phyloP scores from a whole-genome alignment of 2,113 vertebrate species.

The Peromyscus maniculatus region DNA sequence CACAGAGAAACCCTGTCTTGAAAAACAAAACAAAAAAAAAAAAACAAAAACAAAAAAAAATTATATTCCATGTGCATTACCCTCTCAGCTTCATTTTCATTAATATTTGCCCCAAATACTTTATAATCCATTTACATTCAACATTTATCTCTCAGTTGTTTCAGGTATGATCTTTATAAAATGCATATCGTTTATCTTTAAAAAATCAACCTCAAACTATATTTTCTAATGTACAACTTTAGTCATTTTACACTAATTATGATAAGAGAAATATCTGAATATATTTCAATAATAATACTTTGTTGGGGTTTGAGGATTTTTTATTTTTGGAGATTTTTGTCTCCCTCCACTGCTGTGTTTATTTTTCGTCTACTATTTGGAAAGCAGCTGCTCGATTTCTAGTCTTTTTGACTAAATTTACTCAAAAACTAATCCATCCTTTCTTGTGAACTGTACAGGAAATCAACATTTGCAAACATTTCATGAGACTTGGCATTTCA shows the following conservation, averaged over 20 bases:
- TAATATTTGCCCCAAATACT: background rate
- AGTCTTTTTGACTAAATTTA: constrained; percentile 9
- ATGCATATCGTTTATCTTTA: background rate
- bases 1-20: too few species aligned
- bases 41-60: background rate
- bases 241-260: background rate
- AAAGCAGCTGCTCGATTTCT: background rate
- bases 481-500: constrained; percentile 8
- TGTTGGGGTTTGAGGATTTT: background rate
- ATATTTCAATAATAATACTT: background rate
- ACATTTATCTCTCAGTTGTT: background rate
- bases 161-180: background rate
- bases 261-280: constrained; percentile 3
- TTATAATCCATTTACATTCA: constrained; percentile 17
- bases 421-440: background rate
- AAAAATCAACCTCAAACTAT: background rate
- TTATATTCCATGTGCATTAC: constrained; percentile 19
- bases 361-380: background rate
- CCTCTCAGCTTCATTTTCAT: background rate
- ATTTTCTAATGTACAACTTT: background rate
- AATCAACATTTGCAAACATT: background rate
- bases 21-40: too few species aligned
- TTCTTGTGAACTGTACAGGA: background rate
- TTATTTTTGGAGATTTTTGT: background rate
- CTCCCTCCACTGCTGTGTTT: background rate